Evolutionary conservation across 30 jellyfish, hydroid and myxozoan species (phyloP).

Genomic region (Cassiopea andromeda): DNA sequence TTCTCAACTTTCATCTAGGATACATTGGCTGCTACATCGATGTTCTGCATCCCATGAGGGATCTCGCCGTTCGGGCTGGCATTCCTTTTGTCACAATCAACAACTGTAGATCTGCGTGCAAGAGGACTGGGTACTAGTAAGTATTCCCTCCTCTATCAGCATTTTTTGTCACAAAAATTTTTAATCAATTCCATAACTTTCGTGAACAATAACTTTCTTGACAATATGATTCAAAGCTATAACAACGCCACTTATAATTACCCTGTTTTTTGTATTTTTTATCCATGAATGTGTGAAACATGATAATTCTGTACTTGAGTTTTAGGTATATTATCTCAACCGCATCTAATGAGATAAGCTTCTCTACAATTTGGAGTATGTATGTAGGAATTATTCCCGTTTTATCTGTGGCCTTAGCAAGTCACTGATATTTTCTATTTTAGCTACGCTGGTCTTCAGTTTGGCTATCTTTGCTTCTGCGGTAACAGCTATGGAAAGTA

Average conservation of each 20-base stretch:
- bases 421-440: not conserved
- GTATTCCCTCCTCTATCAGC: not conserved
- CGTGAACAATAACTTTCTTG: not conserved
- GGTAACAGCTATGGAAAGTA: slow-evolving; percentile 95
- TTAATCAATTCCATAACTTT: not conserved
- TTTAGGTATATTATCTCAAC: no score
- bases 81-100: slow-evolving; percentile 94
- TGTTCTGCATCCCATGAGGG: slow-evolving; percentile 85
- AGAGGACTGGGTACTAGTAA: slow-evolving; percentile 95
- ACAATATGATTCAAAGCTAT: not conserved
- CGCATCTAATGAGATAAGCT: no score
- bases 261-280: no score
- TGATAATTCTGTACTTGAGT: no score
- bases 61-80: slow-evolving; percentile 97
- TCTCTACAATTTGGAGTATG: no score
- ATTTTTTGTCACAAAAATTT: not conserved
- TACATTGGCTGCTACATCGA: slow-evolving; percentile 94
- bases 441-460: slow-evolving; percentile 99
- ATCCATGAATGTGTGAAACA: no score
- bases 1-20: slow-evolving; percentile 39
- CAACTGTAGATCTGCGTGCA: slow-evolving; percentile 94
- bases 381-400: no score
- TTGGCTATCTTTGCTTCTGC: slow-evolving; percentile 98
- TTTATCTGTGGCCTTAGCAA: not conserved
- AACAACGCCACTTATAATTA: no score